Evolutionary conservation across 2,888 invertebrate species (phyloP).

Genomic region (Halocaridina rubra): DNA sequence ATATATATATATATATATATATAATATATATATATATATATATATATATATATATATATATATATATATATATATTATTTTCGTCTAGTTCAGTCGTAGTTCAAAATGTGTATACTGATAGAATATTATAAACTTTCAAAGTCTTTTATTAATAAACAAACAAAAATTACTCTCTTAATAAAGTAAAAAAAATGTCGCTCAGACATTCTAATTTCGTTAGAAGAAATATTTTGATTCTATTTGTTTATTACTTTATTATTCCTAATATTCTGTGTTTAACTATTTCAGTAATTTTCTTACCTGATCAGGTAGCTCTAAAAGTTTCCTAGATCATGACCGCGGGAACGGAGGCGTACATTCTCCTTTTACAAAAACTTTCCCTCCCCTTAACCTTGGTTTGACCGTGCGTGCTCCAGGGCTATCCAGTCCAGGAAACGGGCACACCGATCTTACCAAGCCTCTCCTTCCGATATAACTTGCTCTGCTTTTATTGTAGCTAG

Average conservation of each 20-base stretch:
- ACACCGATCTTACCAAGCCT: too few relatives aligned
- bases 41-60: neutral
- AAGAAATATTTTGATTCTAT: neutral
- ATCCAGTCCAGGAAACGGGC: too few relatives aligned
- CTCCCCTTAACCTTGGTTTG: too few relatives aligned
- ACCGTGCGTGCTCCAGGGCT: too few relatives aligned
- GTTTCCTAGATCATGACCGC: too few relatives aligned
- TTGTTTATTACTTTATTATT: neutral
- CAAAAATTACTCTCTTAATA: neutral
- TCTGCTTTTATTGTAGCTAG: too few relatives aligned
- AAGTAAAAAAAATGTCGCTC: neutral
- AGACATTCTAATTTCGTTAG: neutral
- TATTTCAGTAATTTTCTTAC: too few relatives aligned
- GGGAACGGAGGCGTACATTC: too few relatives aligned
- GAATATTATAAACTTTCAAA: neutral
- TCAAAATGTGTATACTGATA: neutral
- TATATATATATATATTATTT: neutral
- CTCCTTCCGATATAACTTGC: too few relatives aligned
- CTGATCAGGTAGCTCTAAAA: too few relatives aligned
- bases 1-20: slow-evolving; percentile 16
- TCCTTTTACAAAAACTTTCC: too few relatives aligned
- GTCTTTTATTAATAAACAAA: too few relatives aligned
- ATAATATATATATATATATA: slow-evolving; percentile 13
- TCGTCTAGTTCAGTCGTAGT: neutral
- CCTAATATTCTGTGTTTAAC: neutral